Evolutionary conservation across 2,888 invertebrate genomes (phyloP).

Genomic region (Panzeria rudis): DNA sequence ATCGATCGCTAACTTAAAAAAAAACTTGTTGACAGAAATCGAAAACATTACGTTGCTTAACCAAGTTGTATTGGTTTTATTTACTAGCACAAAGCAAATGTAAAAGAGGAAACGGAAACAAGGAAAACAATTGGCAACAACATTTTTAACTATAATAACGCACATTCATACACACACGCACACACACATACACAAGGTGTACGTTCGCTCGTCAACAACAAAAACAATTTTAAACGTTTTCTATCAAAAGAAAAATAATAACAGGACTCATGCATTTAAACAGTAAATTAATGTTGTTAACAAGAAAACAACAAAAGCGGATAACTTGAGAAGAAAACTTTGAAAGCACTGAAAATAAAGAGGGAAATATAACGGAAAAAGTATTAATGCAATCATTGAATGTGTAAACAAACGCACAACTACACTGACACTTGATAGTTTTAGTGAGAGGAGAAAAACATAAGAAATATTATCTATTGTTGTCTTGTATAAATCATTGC

Average conservation of each 20-base stretch:
- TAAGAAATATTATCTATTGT: background rate
- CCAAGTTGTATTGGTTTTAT: background rate
- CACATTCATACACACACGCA: background rate
- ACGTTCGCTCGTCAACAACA: background rate
- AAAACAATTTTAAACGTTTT: background rate
- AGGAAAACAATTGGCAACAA: slow-evolving; percentile 32
- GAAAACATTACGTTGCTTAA: background rate
- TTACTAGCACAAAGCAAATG: background rate
- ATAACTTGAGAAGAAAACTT: slow-evolving; percentile 36
- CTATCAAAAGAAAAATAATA: slow-evolving; percentile 1
- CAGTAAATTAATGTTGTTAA: slow-evolving; percentile 44
- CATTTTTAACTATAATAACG: background rate
- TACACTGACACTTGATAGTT: background rate
- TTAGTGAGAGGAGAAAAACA: background rate
- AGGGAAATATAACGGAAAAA: background rate
- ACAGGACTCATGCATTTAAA: slow-evolving; percentile 64
- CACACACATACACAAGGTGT: background rate
- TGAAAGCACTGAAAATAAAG: background rate
- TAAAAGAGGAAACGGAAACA: slow-evolving; percentile 41
- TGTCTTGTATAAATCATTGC: background rate
- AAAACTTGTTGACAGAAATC: slow-evolving; percentile 3
- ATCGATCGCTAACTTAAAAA: slow-evolving; percentile 2
- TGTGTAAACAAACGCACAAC: slow-evolving; percentile 33
- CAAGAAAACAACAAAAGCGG: slow-evolving; percentile 58
- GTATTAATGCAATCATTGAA: background rate